Percentiles rank a stretch among this genome's conserved stretches.
Conservation (phyloP, 2,797 vertebrate genomes). For the Alauda arvensis region DNA sequence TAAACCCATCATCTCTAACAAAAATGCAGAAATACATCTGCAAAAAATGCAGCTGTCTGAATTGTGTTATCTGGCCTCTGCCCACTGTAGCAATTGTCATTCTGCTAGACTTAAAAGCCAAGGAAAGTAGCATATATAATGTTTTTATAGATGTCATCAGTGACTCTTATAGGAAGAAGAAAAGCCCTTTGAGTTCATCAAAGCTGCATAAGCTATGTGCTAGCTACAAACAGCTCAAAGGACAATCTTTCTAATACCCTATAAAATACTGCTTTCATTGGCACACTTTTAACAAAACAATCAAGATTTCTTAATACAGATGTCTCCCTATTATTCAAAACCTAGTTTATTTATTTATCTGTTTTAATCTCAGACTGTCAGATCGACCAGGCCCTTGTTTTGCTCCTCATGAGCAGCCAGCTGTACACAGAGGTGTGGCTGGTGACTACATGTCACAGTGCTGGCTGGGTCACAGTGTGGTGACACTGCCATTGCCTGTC, state of each 20-base stretch:
- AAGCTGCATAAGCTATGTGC: background rate
- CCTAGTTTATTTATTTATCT: background rate
- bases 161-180: background rate
- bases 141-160: background rate
- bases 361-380: background rate
- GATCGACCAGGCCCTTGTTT: background rate
- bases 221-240: background rate
- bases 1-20: background rate
- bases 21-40: background rate
- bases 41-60: background rate
- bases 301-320: background rate
- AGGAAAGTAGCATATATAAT: background rate
- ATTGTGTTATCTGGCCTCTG: background rate
- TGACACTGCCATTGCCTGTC: background rate
- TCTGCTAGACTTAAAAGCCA: background rate
- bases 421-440: rapidly evolving
- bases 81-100: background rate
- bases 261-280: slow-evolving; percentile 5
- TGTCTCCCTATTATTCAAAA: background rate
- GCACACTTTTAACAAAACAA: background rate
- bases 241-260: background rate
- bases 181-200: background rate
- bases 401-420: background rate
- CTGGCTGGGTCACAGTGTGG: background rate
- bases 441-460: background rate